These are phyloP conservation scores for Spodoptera picta DNA, from an alignment of 2,888 invertebrate genomes.

Conservation along the genomic window DNA sequence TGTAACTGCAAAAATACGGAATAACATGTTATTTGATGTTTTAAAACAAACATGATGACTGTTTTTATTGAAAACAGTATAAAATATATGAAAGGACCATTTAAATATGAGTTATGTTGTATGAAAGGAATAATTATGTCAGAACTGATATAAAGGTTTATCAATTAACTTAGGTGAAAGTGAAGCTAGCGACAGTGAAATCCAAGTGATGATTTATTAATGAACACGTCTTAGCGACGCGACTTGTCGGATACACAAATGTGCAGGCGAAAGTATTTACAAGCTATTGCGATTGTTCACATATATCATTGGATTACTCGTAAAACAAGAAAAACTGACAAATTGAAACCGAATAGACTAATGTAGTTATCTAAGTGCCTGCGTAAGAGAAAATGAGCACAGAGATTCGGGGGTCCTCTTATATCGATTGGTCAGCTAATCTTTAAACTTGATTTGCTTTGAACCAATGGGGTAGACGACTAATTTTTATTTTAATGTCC, in stretches of 20 bases:
- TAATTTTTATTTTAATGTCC: no score
- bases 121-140: no score
- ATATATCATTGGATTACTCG: conserved; percentile 1
- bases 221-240: conserved; percentile 49
- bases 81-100: no score
- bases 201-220: conserved; percentile 52
- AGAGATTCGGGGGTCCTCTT: background rate
- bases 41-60: background rate
- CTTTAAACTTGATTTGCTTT: conserved; percentile 7
- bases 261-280: conserved; percentile 51
- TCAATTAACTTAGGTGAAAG: conserved; percentile 48
- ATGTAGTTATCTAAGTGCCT: background rate
- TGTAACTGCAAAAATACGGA: background rate
- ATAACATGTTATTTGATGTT: background rate
- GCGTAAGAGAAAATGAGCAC: background rate
- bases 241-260: conserved; percentile 38
- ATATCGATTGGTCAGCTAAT: conserved; percentile 12
- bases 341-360: conserved; percentile 18
- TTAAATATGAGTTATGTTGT: no score
- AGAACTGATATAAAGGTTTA: conserved; percentile 30
- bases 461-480: no score
- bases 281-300: conserved; percentile 11
- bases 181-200: conserved; percentile 46
- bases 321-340: conserved; percentile 1
- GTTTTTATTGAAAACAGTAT: background rate